Evolutionary conservation across 92 coral and sea anemone genomes (phyloP).

Genomic region (Ricordea florida): DNA sequence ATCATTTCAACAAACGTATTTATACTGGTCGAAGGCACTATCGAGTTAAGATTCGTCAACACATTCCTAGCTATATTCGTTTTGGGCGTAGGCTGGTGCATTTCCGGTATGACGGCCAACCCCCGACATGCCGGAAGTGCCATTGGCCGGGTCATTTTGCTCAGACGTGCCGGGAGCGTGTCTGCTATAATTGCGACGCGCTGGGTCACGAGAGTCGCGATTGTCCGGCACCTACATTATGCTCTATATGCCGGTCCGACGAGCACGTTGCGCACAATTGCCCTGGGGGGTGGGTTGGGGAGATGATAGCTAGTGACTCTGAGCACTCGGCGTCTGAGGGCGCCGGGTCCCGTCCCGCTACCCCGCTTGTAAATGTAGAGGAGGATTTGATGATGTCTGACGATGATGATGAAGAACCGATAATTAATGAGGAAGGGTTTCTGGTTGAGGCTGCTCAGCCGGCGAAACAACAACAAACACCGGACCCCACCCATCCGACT

Average conservation of each 20-base stretch:
- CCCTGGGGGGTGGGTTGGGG: background rate
- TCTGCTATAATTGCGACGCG: slow-evolving; percentile 21
- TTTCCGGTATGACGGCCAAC: background rate
- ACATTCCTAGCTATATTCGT: background rate
- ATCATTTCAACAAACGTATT: background rate
- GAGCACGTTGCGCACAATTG: background rate
- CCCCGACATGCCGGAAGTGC: slow-evolving; percentile 5
- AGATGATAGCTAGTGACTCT: background rate
- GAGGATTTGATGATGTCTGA: too few relatives aligned
- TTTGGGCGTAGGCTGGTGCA: background rate
- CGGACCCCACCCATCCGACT: too few relatives aligned
- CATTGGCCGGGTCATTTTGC: slow-evolving; percentile 3
- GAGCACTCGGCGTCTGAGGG: too few relatives aligned
- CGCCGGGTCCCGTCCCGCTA: too few relatives aligned
- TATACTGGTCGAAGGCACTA: background rate
- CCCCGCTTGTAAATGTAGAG: too few relatives aligned
- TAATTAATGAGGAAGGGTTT: too few relatives aligned
- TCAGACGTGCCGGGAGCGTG: background rate
- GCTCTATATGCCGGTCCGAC: background rate
- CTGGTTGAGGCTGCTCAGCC: too few relatives aligned
- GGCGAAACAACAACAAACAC: too few relatives aligned
- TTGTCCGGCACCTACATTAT: background rate
- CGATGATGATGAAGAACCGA: too few relatives aligned
- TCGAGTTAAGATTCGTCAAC: background rate
- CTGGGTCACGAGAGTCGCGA: background rate